Evolutionary conservation across 1,140 invertebrate genomes (phyloP).

Genomic region (Philopotamus ludificatus): DNA sequence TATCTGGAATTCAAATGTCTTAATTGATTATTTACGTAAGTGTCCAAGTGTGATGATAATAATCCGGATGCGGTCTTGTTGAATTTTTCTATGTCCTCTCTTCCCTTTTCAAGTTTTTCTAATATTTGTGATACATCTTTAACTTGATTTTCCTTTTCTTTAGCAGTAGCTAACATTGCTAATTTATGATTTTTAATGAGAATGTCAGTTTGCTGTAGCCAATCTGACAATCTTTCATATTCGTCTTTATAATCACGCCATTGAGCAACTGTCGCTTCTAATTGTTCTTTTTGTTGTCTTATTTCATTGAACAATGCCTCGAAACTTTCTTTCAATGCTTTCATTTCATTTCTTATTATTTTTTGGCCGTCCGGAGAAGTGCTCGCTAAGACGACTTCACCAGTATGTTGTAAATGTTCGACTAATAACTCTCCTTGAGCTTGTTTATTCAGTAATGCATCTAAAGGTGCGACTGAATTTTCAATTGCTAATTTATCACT

Average conservation of each 20-base stretch:
- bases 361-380: conserved; percentile 78
- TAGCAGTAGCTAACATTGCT: conserved; percentile 74
- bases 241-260: conserved; percentile 92
- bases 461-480: conserved; percentile 80
- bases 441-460: conserved; percentile 83
- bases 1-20: conserved; percentile 88
- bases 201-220: conserved; percentile 91
- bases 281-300: conserved; percentile 77
- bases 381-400: conserved; percentile 80
- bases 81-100: conserved; percentile 80
- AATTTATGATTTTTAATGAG: conserved; percentile 88
- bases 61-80: conserved; percentile 75
- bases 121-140: conserved; percentile 77
- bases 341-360: conserved; percentile 80
- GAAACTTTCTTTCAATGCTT: conserved; percentile 79
- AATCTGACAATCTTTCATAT: conserved; percentile 86
- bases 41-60: conserved; percentile 81
- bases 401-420: conserved; percentile 82
- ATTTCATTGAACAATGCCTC: conserved; percentile 84
- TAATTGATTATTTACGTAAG: conserved; percentile 88
- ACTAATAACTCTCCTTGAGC: conserved; percentile 85
- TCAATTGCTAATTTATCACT: conserved; percentile 87
- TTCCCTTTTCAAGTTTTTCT: conserved; percentile 73
- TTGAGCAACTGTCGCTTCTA: conserved; percentile 78
- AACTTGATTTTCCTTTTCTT: conserved; percentile 85